phyloP scores from a whole-genome alignment of 2,113 vertebrate genomes.

The Hippocampus mohnikei region DNA sequence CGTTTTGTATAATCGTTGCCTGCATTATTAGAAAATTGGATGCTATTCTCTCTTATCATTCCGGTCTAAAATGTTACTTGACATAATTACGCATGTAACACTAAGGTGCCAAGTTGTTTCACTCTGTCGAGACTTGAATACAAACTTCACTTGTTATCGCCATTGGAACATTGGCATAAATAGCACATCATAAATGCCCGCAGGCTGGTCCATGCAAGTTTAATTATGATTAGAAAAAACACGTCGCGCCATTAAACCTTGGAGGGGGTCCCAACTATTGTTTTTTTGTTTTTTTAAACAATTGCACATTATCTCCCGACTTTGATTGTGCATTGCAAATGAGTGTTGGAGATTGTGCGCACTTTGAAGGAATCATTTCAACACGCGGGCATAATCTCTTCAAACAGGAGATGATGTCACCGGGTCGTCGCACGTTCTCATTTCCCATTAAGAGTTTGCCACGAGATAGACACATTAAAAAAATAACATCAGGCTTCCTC shows the following conservation, averaged over 20 bases:
- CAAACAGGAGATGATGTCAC: conserved; percentile 13
- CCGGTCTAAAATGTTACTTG: not conserved
- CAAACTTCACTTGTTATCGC: not conserved
- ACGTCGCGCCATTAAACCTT: not conserved
- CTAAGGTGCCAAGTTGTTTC: not conserved
- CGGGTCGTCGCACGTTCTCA: conserved; percentile 9
- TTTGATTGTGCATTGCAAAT: conserved; percentile 1
- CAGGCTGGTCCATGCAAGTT: conserved; percentile 2
- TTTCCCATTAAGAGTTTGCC: conserved; percentile 7
- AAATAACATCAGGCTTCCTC: not conserved
- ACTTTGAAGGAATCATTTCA: conserved; percentile 13
- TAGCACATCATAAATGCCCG: not conserved
- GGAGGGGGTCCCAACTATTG: not conserved
- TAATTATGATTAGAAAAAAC: not conserved
- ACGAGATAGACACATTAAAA: not conserved
- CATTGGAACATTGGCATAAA: not conserved
- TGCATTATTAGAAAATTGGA: not conserved
- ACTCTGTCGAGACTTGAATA: not conserved
- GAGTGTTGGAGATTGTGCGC: not conserved
- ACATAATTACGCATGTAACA: not conserved
- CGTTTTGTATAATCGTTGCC: not conserved
- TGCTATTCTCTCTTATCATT: not conserved
- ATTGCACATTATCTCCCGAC: not conserved
- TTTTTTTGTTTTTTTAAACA: not conserved
- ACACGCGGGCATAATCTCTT: conserved; percentile 24